A percentile compares a stretch with the other conserved stretches of the same genome.
Conservation (phyloP, 2,888 invertebrate species). For the Drosophila borealis region DNA sequence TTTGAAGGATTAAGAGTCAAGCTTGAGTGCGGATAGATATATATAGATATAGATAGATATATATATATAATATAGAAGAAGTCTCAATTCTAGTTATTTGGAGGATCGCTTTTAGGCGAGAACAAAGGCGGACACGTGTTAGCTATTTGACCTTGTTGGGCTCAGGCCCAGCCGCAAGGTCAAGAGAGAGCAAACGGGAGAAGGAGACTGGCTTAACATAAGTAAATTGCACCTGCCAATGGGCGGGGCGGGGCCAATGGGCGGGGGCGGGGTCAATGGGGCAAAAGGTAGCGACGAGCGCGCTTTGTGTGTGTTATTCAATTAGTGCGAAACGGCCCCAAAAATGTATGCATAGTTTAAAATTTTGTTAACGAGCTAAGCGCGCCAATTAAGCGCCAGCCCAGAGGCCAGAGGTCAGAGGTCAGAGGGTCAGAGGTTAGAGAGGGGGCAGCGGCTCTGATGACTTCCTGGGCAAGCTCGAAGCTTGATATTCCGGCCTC, state of each 20-base stretch:
- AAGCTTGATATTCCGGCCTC: background rate
- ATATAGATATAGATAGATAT: too few relatives aligned
- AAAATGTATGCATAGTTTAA: conserved; percentile 72
- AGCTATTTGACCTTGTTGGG: conserved; percentile 28
- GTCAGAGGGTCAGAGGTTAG: conserved; percentile 17
- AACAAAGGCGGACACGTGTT: background rate
- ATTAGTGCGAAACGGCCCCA: conserved; percentile 59
- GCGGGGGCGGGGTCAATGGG: conserved; percentile 23
- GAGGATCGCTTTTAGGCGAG: too few relatives aligned
- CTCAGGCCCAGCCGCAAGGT: background rate
- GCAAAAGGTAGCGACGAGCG: conserved; percentile 8
- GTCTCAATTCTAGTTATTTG: too few relatives aligned
- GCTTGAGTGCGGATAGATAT: too few relatives aligned
- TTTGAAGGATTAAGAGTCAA: too few relatives aligned
- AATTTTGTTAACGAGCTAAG: conserved; percentile 79
- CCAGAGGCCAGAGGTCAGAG: conserved; percentile 13
- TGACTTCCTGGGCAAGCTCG: background rate
- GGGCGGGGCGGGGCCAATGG: background rate
- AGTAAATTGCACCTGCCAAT: too few relatives aligned
- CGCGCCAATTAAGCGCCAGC: conserved; percentile 73
- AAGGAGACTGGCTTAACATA: background rate
- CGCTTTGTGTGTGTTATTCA: conserved; percentile 61
- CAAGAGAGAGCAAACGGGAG: background rate
- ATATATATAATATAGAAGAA: too few relatives aligned
- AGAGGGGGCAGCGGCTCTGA: conserved; percentile 8